Conservation (phyloP, 2,113 vertebrate genomes). For the Nothocercus nigrocapillus region DNA sequence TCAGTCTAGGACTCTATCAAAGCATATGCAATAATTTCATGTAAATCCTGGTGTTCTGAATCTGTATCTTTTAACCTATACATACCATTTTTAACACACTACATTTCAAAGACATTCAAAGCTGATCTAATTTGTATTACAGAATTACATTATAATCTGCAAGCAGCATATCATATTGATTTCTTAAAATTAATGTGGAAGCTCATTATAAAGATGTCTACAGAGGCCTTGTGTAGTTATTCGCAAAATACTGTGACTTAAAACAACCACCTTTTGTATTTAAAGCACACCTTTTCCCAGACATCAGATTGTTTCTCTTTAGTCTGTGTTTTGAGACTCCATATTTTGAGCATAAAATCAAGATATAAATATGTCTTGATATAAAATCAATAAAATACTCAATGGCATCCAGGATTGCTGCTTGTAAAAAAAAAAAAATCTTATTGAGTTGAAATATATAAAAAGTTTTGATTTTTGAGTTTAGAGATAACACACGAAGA, state of each 20-base stretch:
- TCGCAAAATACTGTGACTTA: conserved; percentile 11
- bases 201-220: conserved; percentile 55
- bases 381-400: not conserved
- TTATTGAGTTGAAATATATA: not conserved
- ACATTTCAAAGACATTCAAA: conserved; percentile 76
- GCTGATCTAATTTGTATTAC: conserved; percentile 77
- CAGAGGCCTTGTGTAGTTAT: conserved; percentile 25
- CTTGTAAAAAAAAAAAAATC: not conserved
- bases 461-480: not conserved
- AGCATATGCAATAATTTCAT: conserved; percentile 82
- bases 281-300: not conserved
- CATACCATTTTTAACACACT: conserved; percentile 74
- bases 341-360: not conserved
- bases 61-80: conserved; percentile 80
- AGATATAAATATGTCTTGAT: not conserved
- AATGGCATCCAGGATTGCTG: not conserved
- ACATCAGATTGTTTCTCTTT: not conserved
- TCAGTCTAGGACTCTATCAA: conserved; percentile 81
- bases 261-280: not conserved
- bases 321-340: not conserved
- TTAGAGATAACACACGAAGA: not conserved
- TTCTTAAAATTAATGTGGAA: conserved; percentile 73
- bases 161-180: conserved; percentile 62
- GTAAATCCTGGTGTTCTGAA: conserved; percentile 79
- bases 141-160: conserved; percentile 72